Percentiles rank a stretch among this genome's conserved stretches.
Conservation (phyloP, 2,888 invertebrate genomes). For the Andricus quercusramuli region DNA sequence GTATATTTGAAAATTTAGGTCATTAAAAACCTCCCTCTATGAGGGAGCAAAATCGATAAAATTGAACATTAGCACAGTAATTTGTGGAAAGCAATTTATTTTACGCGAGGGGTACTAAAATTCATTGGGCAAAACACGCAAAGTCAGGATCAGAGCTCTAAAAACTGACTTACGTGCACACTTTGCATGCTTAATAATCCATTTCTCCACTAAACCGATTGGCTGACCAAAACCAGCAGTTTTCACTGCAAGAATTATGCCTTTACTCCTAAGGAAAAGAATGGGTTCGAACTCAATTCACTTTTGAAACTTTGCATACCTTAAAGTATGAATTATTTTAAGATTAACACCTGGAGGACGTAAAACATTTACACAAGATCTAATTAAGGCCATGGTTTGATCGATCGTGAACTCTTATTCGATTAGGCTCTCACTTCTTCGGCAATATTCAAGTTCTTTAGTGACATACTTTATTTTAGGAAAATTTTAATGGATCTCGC, state of each 20-base stretch:
- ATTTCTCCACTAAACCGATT: not conserved
- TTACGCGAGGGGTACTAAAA: not conserved
- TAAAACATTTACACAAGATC: slow-evolving; percentile 12
- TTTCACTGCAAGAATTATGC: not conserved
- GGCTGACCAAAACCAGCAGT: not conserved
- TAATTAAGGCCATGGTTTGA: slow-evolving; percentile 18
- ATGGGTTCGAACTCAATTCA: not conserved
- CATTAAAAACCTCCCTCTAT: too few species aligned
- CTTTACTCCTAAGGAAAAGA: not conserved
- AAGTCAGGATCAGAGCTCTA: not conserved
- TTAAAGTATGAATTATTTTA: not conserved
- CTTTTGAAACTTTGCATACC: not conserved
- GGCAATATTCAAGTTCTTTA: not conserved
- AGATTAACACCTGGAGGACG: not conserved
- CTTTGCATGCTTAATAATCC: not conserved
- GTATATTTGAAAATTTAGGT: too few species aligned
- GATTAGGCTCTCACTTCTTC: not conserved
- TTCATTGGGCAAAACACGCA: slow-evolving; percentile 8
- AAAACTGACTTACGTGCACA: not conserved
- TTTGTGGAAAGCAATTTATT: slow-evolving; percentile 28
- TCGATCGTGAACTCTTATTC: not conserved
- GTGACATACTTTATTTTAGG: not conserved
- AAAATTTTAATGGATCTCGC: not conserved
- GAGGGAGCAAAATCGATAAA: not conserved
- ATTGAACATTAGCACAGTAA: not conserved